phyloP scores from a whole-genome alignment of 2,888 invertebrate genomes.

The Marasmarcha lunaedactyla region DNA sequence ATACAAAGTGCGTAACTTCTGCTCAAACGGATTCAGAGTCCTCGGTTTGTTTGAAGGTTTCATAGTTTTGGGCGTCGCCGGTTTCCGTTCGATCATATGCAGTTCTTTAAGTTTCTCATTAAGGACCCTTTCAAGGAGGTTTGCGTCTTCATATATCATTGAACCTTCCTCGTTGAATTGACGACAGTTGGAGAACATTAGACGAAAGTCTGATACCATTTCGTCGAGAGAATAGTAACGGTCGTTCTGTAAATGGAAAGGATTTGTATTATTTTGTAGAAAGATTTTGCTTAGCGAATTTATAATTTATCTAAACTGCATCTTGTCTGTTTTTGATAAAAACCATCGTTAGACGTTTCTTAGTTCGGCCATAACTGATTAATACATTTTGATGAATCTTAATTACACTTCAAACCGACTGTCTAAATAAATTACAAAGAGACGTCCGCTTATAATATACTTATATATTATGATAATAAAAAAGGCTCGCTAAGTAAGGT shows the following conservation, averaged over 20 bases:
- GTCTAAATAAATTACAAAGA: too few relatives aligned
- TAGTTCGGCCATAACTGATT: too few relatives aligned
- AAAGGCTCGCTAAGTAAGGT: too few relatives aligned
- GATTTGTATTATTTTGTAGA: too few relatives aligned
- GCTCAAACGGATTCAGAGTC: conserved; percentile 72
- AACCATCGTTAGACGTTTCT: too few relatives aligned
- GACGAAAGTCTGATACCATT: conserved; percentile 84
- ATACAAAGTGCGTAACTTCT: conserved; percentile 87
- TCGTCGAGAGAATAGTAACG: conserved; percentile 88
- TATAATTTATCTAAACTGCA: too few relatives aligned
- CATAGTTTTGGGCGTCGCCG: conserved; percentile 58
- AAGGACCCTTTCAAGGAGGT: conserved; percentile 85
- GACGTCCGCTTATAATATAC: too few relatives aligned
- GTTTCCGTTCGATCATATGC: conserved; percentile 65
- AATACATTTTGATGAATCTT: too few relatives aligned
- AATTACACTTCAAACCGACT: too few relatives aligned
- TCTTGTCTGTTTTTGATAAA: too few relatives aligned
- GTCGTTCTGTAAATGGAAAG: conserved; percentile 74
- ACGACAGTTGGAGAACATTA: conserved; percentile 98
- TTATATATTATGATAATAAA: too few relatives aligned
- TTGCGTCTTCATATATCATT: conserved; percentile 94
- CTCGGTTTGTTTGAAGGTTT: conserved; percentile 42
- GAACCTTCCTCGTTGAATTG: conserved; percentile 97
- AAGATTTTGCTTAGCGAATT: too few relatives aligned
- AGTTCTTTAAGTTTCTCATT: conserved; percentile 85